Base-by-base conservation (phyloP, 2,888 invertebrate species). In the Pristionchus mayeri region DNA sequence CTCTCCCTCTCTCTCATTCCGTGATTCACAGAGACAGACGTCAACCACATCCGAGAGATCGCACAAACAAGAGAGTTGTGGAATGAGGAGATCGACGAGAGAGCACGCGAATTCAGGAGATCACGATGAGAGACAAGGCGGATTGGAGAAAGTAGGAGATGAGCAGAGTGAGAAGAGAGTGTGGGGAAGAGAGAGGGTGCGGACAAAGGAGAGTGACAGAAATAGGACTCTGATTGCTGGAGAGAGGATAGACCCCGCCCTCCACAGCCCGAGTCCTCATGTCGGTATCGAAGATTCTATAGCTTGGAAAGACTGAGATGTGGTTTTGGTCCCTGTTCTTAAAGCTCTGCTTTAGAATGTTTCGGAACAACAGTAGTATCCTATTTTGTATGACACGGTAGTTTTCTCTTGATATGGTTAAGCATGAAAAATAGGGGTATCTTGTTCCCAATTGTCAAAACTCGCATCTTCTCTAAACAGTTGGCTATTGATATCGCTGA, bases 21-120 rank as follows among this genome's bases (percentile, higher is more conserved):
- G 24, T 76, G 76, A 76, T 44, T 44, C 76, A 50, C 24, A 40
- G 75, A 24, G 57, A 57, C 57, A 60, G 60, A 60, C 60, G 60
- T 60, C 30, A 30, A 60, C 30, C 60, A 60, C 60, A n/a, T n/a
- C n/a, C n/a, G 60, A 60, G 60, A 48, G 7, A 2, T 7, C 48
- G 48, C 48, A 24, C 27, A 76, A 27, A 48, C 44, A 37, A 48
- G 75, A 76, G 48, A 48, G 27, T 11, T 44, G 44, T 3, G 37
- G 1, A 13, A 48, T 18, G 24, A 48, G 75, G 13, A 27, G 44
- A 27, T 24, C 2, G 48, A 27, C 27, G 48, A 76, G 75, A 76
- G 75, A 48, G 4, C 11, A 48, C 18, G 75, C 18, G 6, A 3
- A 76, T 44, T 27, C 27, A 40, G 40, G 75, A 76, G 75, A n/a